Conservation (phyloP, 1,140 invertebrate genomes). For the Atta colombica region DNA sequence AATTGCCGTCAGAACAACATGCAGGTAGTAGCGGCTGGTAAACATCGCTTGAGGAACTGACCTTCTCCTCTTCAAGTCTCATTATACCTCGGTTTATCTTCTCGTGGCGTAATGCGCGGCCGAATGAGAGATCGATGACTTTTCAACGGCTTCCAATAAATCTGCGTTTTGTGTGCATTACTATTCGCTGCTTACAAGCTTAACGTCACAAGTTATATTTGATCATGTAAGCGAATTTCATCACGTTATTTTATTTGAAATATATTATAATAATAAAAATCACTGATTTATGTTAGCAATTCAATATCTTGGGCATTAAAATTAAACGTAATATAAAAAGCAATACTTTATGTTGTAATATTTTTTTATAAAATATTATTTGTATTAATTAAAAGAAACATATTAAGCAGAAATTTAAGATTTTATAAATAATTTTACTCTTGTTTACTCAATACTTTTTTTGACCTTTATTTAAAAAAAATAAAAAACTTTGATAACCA, state of each 20-base stretch:
- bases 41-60: constrained; percentile 59
- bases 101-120: constrained; percentile 18
- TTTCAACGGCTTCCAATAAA: constrained; percentile 49
- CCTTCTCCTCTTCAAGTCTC: constrained; percentile 45
- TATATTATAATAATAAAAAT: background rate
- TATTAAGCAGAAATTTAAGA: background rate
- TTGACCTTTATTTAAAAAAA: background rate
- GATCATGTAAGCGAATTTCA: background rate
- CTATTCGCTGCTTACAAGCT: background rate
- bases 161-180: constrained; percentile 23
- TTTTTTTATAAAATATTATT: background rate
- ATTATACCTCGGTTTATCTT: constrained; percentile 33
- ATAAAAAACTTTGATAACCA: background rate
- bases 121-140: constrained; percentile 19
- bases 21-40: constrained; percentile 23
- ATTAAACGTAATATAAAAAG: background rate
- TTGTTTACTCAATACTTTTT: background rate
- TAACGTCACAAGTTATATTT: background rate
- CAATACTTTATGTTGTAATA: background rate
- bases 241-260: background rate
- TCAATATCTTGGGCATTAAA: background rate
- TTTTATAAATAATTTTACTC: background rate
- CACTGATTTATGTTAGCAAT: background rate
- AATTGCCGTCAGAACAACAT: constrained; percentile 43
- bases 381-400: background rate